A percentile compares a stretch with the other conserved stretches of the same genome.
These are phyloP conservation scores for Agonopterix heracliana DNA, from an alignment of 2,888 invertebrate genomes.

Conservation along the genomic window DNA sequence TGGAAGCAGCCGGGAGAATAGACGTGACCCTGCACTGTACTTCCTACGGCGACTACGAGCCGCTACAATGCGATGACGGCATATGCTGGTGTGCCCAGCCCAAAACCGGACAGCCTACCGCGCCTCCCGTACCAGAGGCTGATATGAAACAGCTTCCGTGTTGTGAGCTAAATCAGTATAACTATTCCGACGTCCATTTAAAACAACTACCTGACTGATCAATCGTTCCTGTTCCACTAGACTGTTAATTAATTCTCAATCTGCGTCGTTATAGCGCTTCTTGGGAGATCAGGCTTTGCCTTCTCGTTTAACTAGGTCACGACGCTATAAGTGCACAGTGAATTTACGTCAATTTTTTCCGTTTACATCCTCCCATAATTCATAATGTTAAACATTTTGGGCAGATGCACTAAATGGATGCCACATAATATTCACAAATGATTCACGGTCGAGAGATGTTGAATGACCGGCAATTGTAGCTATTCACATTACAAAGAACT, in stretches of 20 bases:
- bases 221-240: not conserved
- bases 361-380: no score
- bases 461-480: slow-evolving; percentile 30
- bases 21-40: slow-evolving; percentile 80
- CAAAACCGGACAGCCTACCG: slow-evolving; percentile 75
- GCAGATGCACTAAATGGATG: not conserved
- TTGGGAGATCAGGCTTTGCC: not conserved
- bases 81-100: slow-evolving; percentile 82
- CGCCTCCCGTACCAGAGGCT: slow-evolving; percentile 72
- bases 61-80: slow-evolving; percentile 80
- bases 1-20: slow-evolving; percentile 57
- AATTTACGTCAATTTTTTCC: no score
- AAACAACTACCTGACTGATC: not conserved
- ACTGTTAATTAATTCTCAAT: slow-evolving; percentile 1
- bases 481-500: slow-evolving; percentile 23
- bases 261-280: not conserved
- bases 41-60: slow-evolving; percentile 79
- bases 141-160: slow-evolving; percentile 79
- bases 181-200: no score
- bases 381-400: not conserved
- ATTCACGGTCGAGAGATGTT: slow-evolving; percentile 25
- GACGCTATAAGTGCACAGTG: no score
- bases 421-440: slow-evolving; percentile 19
- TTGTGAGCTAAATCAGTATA: slow-evolving; percentile 64
- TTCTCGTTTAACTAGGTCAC: no score